Evolutionary conservation across 2,888 invertebrate species (phyloP).

Genomic region (Drosophila parthenogenetica): DNA sequence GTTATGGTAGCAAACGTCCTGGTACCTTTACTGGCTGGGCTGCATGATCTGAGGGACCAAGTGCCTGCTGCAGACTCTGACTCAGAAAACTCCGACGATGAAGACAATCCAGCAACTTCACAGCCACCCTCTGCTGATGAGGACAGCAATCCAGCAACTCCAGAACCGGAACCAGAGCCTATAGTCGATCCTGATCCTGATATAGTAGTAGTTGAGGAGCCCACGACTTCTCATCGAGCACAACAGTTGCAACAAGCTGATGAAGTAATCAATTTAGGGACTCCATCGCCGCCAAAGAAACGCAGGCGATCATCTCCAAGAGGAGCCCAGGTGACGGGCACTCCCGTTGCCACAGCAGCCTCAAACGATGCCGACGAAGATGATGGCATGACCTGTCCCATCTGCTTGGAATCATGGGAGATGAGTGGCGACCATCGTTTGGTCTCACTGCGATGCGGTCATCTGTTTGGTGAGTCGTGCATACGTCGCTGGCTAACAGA

Average conservation of each 20-base stretch:
- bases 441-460: conserved; percentile 95
- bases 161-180: not conserved
- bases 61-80: not conserved
- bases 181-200: not conserved
- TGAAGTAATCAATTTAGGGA: conserved; percentile 41
- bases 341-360: conserved; percentile 67
- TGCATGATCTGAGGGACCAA: not conserved
- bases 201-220: conserved; percentile 8
- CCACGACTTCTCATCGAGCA: conserved; percentile 22
- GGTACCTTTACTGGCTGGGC: not conserved
- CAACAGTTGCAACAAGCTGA: conserved; percentile 4
- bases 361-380: conserved; percentile 87
- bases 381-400: conserved; percentile 92
- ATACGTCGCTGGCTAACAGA: conserved; percentile 85
- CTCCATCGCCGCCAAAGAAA: conserved; percentile 81
- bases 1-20: not conserved
- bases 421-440: conserved; percentile 94
- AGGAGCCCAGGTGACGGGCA: conserved; percentile 18
- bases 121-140: not conserved
- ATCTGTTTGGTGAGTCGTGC: conserved; percentile 94
- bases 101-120: not conserved
- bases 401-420: conserved; percentile 95
- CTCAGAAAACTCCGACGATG: not conserved
- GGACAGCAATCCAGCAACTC: not conserved
- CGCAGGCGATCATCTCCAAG: conserved; percentile 73